Evolutionary conservation across 2,113 vertebrate species (phyloP).

Genomic region (Tychaedon coryphoeus): DNA sequence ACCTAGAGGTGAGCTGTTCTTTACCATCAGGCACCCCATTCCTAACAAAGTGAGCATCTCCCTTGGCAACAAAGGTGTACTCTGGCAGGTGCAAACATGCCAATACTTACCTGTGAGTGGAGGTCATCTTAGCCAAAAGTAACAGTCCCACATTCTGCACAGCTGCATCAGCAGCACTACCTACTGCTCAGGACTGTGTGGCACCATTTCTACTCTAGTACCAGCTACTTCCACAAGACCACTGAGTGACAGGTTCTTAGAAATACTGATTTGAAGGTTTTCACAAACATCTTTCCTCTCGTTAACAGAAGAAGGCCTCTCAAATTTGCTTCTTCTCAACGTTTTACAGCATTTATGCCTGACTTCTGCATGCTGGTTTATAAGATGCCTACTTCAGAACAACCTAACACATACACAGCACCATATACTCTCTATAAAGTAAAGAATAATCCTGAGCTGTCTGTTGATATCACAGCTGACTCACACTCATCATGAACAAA

Average conservation of each 20-base stretch:
- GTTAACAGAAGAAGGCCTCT: not conserved
- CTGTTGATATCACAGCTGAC: not conserved
- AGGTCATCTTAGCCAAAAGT: not conserved
- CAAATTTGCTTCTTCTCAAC: not conserved
- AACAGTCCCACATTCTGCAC: not conserved
- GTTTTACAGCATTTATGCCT: not conserved
- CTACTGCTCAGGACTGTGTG: not conserved
- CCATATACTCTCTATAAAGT: fast-evolving
- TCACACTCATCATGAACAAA: not conserved
- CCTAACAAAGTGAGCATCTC: not conserved
- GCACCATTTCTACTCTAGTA: not conserved
- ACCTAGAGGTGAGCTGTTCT: not conserved
- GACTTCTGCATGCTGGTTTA: not conserved
- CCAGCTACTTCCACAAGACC: not conserved
- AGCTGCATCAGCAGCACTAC: not conserved
- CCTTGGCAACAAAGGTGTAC: not conserved
- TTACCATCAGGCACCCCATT: not conserved
- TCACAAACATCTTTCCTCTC: not conserved
- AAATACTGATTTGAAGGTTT: not conserved
- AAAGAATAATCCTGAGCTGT: not conserved
- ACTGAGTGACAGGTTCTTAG: not conserved
- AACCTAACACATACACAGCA: not conserved
- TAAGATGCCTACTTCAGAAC: not conserved
- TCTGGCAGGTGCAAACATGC: not conserved
- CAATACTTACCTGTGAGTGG: not conserved